phyloP scores from a whole-genome alignment of 1,140 invertebrate genomes.

The Ceratina calcarata region DNA sequence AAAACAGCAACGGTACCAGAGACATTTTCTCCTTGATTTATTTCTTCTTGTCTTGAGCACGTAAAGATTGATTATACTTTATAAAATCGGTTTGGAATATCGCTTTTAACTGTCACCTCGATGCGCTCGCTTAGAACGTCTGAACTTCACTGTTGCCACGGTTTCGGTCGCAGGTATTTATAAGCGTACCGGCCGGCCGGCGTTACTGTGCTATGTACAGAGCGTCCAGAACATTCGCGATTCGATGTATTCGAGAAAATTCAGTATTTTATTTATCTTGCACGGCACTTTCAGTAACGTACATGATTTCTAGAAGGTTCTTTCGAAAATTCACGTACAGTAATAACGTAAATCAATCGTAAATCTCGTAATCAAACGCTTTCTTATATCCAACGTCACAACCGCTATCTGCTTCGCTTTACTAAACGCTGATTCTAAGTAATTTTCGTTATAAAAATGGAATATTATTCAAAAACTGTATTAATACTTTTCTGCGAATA shows the following conservation, averaged over 20 bases:
- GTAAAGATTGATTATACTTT: too few relatives aligned
- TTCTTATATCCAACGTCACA: too few relatives aligned
- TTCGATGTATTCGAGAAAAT: constrained; percentile 25
- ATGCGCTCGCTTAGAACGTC: background rate
- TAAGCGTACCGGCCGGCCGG: constrained; percentile 16
- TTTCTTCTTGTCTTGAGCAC: background rate
- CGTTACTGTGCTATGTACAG: too few relatives aligned
- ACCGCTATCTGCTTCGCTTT: too few relatives aligned
- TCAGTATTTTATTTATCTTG: background rate
- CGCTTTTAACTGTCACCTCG: too few relatives aligned
- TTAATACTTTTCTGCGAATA: too few relatives aligned
- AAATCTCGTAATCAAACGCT: background rate
- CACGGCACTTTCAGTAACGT: background rate
- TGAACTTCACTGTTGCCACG: constrained; percentile 29
- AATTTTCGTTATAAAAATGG: too few relatives aligned
- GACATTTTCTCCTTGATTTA: constrained; percentile 68
- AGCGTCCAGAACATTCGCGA: constrained; percentile 34
- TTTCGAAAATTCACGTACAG: too few relatives aligned
- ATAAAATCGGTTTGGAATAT: background rate
- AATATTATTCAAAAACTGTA: too few relatives aligned
- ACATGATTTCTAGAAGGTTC: background rate
- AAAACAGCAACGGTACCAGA: constrained; percentile 75
- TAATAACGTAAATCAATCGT: background rate
- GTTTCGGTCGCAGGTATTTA: constrained; percentile 33
- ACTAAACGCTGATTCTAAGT: too few relatives aligned